A percentile compares a stretch with the other conserved stretches of the same genome.
Conservation (phyloP, 35 echinoderm and acorn worm genomes). For the Strongylocentrotus purpuratus region DNA sequence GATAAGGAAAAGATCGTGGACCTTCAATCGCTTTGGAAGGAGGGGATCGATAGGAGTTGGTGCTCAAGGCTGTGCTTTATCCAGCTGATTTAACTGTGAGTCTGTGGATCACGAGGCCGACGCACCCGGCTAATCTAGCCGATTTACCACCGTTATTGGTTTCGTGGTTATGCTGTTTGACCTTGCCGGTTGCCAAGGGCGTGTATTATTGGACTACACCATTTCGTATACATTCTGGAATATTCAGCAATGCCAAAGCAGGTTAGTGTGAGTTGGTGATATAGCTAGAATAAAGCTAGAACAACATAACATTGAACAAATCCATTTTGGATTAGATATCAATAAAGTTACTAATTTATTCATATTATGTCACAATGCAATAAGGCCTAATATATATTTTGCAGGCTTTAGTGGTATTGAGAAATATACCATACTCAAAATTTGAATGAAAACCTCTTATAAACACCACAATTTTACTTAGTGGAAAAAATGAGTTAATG, state of each 20-base stretch:
- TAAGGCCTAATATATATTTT: neutral
- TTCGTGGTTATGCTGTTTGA: conserved; percentile 22
- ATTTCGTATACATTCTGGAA: neutral
- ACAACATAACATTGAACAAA: no score
- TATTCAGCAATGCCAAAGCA: neutral
- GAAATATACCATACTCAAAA: neutral
- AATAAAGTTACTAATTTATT: neutral
- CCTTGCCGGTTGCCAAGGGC: conserved; percentile 18
- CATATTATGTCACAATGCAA: neutral
- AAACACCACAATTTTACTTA: no score
- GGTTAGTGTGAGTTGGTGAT: neutral
- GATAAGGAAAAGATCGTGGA: neutral
- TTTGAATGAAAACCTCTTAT: neutral
- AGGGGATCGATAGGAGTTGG: conserved; percentile 19
- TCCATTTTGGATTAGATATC: no score
- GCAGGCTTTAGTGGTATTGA: no score
- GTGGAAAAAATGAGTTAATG: no score
- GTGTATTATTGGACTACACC: neutral
- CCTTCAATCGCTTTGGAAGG: neutral
- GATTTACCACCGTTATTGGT: conserved; percentile 34
- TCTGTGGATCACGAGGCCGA: conserved; percentile 34
- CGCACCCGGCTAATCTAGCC: conserved; percentile 33
- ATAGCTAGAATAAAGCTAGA: no score
- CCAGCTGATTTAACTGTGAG: conserved; percentile 35
- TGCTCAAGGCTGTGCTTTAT: conserved; percentile 17